phyloP scores from a whole-genome alignment of 2,888 invertebrate species.

The Petrolisthes cinctipes region DNA sequence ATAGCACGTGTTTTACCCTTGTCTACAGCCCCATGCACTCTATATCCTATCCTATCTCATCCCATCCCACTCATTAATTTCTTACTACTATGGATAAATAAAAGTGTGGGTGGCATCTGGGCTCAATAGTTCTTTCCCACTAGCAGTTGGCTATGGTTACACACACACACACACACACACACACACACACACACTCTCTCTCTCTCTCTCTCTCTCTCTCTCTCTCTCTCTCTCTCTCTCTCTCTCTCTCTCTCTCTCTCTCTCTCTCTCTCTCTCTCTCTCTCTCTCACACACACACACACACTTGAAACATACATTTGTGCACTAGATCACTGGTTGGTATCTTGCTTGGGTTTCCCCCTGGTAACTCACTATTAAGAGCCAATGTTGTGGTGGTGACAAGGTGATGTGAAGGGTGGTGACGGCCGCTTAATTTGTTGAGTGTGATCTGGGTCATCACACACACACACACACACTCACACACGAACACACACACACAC shows the following conservation, averaged over 20 bases:
- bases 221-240: background rate
- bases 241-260: background rate
- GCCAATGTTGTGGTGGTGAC: too few species aligned
- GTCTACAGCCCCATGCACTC: too few species aligned
- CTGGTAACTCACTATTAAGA: too few species aligned
- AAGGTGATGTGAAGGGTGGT: too few species aligned
- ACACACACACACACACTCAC: background rate
- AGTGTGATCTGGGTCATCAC: background rate
- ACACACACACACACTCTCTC: background rate
- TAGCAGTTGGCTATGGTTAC: background rate
- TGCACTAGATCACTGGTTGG: too few species aligned
- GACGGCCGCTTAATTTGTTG: too few species aligned
- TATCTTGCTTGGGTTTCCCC: too few species aligned
- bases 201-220: background rate
- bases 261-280: background rate
- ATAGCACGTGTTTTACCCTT: too few species aligned
- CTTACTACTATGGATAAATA: too few species aligned
- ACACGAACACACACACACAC: background rate
- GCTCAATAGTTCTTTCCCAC: background rate
- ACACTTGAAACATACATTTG: background rate
- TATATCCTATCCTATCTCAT: too few species aligned
- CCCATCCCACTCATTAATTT: too few species aligned
- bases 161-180: background rate
- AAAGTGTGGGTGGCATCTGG: too few species aligned
- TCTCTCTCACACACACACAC: background rate